Evolutionary conservation across 2,888 invertebrate genomes (phyloP).

Genomic region (Andrena haemorrhoa): DNA sequence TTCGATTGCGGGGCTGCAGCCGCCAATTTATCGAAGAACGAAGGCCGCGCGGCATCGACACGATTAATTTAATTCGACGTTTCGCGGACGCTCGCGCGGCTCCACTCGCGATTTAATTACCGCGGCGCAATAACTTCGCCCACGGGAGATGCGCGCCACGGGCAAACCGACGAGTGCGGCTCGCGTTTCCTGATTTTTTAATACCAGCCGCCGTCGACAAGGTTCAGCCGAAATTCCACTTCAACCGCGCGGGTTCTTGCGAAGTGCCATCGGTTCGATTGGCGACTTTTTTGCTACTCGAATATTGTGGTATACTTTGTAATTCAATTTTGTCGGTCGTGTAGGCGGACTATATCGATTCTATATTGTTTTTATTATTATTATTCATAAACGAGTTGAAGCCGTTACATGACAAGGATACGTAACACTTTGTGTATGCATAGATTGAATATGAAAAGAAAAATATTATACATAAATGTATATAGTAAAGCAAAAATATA

Average conservation of each 20-base stretch:
- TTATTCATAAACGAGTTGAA: too few species aligned
- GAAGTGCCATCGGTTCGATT: neutral
- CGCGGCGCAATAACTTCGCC: slow-evolving; percentile 55
- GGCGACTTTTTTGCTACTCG: too few species aligned
- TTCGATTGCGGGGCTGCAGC: slow-evolving; percentile 41
- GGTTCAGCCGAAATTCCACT: slow-evolving; percentile 9
- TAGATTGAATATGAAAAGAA: too few species aligned
- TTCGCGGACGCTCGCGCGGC: slow-evolving; percentile 46
- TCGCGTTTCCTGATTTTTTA: slow-evolving; percentile 16
- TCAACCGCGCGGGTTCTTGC: neutral
- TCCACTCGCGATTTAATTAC: slow-evolving; percentile 60
- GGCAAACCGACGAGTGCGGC: neutral
- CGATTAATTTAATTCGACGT: slow-evolving; percentile 68
- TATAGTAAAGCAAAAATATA: too few species aligned
- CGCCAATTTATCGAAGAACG: slow-evolving; percentile 59
- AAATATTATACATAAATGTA: too few species aligned
- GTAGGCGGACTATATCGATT: too few species aligned
- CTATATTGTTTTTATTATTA: too few species aligned
- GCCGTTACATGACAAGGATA: too few species aligned
- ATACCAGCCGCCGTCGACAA: neutral
- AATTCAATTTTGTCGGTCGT: too few species aligned
- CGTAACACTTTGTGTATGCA: too few species aligned
- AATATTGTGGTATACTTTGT: too few species aligned
- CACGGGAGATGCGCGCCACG: slow-evolving; percentile 22
- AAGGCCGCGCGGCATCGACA: slow-evolving; percentile 39